Evolutionary conservation across 2,797 vertebrate species (phyloP).

Genomic region (Denticeps clupeoides): DNA sequence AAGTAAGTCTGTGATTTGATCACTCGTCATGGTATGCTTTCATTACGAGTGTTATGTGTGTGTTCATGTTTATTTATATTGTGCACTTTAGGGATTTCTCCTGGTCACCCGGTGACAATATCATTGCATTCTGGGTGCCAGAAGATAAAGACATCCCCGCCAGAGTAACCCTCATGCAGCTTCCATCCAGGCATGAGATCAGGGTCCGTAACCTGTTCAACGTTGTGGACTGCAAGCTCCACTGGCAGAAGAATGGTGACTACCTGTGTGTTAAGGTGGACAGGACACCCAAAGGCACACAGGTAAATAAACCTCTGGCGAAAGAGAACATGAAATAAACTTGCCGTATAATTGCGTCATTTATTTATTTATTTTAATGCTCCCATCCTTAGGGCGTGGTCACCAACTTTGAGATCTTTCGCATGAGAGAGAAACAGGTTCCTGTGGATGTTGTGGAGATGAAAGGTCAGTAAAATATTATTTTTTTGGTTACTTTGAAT

Average conservation of each 20-base stretch:
- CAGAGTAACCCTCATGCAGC: conserved; percentile 92
- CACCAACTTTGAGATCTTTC: conserved; percentile 98
- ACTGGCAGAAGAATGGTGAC: conserved; percentile 97
- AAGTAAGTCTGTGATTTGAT: conserved; percentile 61
- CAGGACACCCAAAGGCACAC: conserved; percentile 90
- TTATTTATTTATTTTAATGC: not conserved
- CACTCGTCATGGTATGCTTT: not conserved
- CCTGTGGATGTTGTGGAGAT: conserved; percentile 97
- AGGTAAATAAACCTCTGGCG: conserved; percentile 51
- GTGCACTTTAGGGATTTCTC: conserved; percentile 81
- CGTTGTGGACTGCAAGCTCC: conserved; percentile 92
- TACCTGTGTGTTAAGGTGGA: conserved; percentile 97
- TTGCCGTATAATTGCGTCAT: not conserved
- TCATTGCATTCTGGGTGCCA: conserved; percentile 97
- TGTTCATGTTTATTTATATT: not conserved
- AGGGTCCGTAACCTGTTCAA: conserved; percentile 94
- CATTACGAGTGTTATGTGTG: not conserved
- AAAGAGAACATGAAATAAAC: too few species aligned
- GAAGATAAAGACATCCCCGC: conserved; percentile 98
- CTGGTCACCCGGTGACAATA: conserved; percentile 97
- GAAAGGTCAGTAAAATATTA: conserved; percentile 81
- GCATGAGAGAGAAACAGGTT: conserved; percentile 98
- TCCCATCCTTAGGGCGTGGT: conserved; percentile 76
- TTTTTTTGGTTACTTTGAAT: not conserved
- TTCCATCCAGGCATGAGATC: conserved; percentile 90